Conservation (phyloP, 2,113 vertebrate species). For the Bagarius yarrelli region DNA sequence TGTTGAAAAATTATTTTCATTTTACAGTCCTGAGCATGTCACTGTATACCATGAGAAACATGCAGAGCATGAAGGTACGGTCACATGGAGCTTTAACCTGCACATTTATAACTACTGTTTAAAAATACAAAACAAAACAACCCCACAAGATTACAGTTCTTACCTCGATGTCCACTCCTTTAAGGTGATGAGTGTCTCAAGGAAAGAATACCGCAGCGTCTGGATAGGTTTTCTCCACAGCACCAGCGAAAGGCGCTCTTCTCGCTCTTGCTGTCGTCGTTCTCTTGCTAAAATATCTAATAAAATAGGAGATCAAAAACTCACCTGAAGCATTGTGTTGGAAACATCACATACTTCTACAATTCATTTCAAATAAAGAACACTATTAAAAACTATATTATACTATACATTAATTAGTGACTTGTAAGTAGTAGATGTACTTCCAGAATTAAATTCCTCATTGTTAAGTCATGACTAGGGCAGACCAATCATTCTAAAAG, state of each 20-base stretch:
- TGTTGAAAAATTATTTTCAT: not conserved
- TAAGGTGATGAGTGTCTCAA: slow-evolving; percentile 86
- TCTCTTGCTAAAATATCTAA: slow-evolving; percentile 75
- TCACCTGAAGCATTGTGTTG: too few species aligned
- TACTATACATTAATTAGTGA: too few species aligned
- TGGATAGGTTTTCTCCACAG: slow-evolving; percentile 86
- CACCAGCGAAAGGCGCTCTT: slow-evolving; percentile 87
- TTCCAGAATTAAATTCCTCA: too few species aligned
- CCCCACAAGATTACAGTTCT: slow-evolving; percentile 51
- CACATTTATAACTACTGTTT: not conserved
- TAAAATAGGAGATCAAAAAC: not conserved
- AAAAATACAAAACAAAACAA: not conserved
- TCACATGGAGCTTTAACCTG: not conserved
- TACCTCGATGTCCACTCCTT: slow-evolving; percentile 95
- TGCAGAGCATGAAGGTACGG: not conserved
- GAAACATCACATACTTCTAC: too few species aligned
- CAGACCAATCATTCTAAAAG: too few species aligned
- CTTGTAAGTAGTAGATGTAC: too few species aligned
- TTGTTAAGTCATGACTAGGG: too few species aligned
- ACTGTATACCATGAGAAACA: not conserved
- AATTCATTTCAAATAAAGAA: too few species aligned
- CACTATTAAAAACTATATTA: too few species aligned
- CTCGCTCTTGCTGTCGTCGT: slow-evolving; percentile 80
- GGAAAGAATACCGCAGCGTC: slow-evolving; percentile 91
- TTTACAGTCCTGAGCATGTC: not conserved